phyloP scores from a whole-genome alignment of 2,113 vertebrate genomes.

The Alouatta palliata region DNA sequence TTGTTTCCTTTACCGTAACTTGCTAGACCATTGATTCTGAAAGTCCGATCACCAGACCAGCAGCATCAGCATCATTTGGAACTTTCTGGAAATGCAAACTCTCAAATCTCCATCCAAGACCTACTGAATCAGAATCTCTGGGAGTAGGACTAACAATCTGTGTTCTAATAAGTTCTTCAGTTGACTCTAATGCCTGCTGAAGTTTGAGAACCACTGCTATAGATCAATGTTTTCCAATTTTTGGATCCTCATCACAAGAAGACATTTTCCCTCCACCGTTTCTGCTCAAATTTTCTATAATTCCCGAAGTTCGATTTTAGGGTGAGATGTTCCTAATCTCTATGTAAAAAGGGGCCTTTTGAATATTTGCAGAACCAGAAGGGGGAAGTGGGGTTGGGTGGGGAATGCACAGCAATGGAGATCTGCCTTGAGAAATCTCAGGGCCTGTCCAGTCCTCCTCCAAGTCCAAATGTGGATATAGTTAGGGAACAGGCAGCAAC shows the following conservation, averaged over 20 bases:
- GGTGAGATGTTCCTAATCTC: background rate
- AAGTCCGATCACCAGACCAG: background rate
- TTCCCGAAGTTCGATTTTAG: background rate
- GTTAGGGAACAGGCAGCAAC: background rate
- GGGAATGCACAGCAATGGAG: background rate
- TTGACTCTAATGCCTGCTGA: background rate
- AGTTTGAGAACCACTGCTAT: background rate
- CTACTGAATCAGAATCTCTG: background rate
- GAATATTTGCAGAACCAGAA: background rate
- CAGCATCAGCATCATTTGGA: background rate
- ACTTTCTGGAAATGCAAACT: background rate
- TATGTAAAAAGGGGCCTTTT: background rate
- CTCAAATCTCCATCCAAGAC: background rate
- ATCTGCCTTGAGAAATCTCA: background rate
- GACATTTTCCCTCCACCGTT: background rate
- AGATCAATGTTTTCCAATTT: background rate
- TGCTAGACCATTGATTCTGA: background rate
- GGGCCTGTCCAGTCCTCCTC: background rate
- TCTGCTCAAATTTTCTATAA: background rate
- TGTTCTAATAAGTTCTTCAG: background rate
- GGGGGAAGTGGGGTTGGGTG: background rate
- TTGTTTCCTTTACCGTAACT: background rate
- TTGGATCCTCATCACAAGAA: background rate
- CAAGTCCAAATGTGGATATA: background rate
- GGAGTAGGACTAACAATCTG: background rate